Evolutionary conservation across 1,140 invertebrate genomes (phyloP), one percentile per base, ranked within the genome.

Genomic region (Hycleus cichorii): DNA sequence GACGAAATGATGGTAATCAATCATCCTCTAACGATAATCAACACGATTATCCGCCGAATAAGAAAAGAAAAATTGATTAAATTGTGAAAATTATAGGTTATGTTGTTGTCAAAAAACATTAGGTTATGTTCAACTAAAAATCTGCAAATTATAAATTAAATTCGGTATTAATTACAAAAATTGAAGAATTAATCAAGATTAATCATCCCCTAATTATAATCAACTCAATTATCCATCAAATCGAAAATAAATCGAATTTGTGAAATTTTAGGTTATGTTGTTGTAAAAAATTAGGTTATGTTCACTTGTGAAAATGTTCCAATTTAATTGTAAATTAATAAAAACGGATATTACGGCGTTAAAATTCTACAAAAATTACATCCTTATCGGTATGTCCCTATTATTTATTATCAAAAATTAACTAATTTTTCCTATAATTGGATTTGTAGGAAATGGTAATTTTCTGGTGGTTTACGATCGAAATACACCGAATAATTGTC

Each of bases 291-390:
- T 32, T 32, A 3, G 32, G 32, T 32, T 32, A 32, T 32, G 32
- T 32, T 32, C 1, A 32, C 7, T 32, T 32, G 32, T 32, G 7
- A 32, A 25, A 11, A 11, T 32, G 32, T 32, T 32, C 32, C 4
- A 32, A 32, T 59, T 54, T 39, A 3, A 61, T 43, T 57, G 53
- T 24, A 12, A 69, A 40, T 58, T 73, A 5, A 64, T 76, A 43
- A 72, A 71, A 63, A 75, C 74, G 1, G 74, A 80, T 64, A 72
- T 79, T 6, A 73, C 77, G 10, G 72, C 74, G 45, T 65, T 79
- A 32, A 73, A 72, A 53, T 68, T 72, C 51, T 12, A 73, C 26
- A 53, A 68, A 49, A 56, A 76, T 60, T 67, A 65, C 50, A 57
- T 77, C 52, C 71, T 78, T 54, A 48, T 72, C 65, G 77, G 77